Evolutionary conservation across 2,888 invertebrate genomes (phyloP), one percentile per base, ranked within the genome.

Genomic region (Megalurothrips usitatus): DNA sequence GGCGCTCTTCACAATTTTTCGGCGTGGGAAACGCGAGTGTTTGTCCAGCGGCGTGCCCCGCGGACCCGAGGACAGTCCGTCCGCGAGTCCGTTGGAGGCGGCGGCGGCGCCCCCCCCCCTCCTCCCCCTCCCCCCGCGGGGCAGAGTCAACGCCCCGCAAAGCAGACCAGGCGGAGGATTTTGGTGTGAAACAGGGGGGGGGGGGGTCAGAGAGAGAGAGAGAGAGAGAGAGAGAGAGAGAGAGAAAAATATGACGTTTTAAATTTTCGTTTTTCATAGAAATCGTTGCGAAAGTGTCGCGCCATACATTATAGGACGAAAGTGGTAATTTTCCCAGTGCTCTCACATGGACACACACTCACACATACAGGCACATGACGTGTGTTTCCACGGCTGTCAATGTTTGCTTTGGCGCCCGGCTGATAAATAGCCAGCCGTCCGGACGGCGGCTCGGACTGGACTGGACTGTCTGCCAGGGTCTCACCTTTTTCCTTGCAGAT

Each of bases 341-440:
- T 2, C 34, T 2, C 34, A 6, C 34, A 6, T 6, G 6, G 3
- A 43, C 34, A 43, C 34, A 6, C 34, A 43, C 34, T 2, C 34
- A 6, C 34, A 6, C 34, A 43, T 6, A 43, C 34, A 43, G 3
- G 34, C 34, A 43, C 34, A 43, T 43, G 34, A 43, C 34, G 34
- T 43, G 34, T 43, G 34, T 43, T 43, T 58, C 58, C 58, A 17
- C 58, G 12, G 17, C 58, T 58, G 14, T 58, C 58, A 58, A 14
- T 58, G 58, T 58, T 10, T 58, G 58, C 58, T 75, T 75, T 26
- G 68, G 68, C 68, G 68, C 23, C n/a, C 68, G 12, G 68, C 68
- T 75, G 68, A 75, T 75, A 26, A 75, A 75, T 75, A 26, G 68
- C 23, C 68, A 12, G 26, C 8, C 68, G 58, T 14, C 58, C 10